phyloP scores from a whole-genome alignment of 1,140 invertebrate genomes.

The Proctacanthus coquilletti region DNA sequence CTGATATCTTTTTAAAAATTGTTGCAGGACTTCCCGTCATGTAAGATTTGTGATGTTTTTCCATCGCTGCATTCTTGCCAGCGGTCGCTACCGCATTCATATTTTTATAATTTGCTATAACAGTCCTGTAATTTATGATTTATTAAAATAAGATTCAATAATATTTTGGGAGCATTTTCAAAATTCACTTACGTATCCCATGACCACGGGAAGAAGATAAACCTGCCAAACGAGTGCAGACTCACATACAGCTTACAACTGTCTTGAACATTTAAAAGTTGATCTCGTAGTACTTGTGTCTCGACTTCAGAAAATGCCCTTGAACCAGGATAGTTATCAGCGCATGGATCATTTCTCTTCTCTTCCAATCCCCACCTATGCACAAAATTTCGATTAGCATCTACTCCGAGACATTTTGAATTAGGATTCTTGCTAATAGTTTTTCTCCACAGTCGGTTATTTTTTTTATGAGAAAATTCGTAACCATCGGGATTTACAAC shows the following conservation, averaged over 20 bases:
- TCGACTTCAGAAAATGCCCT: slow-evolving; percentile 57
- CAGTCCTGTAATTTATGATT: slow-evolving; percentile 9
- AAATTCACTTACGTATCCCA: slow-evolving; percentile 32
- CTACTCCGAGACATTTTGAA: slow-evolving; percentile 40
- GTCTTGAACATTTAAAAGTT: slow-evolving; percentile 32
- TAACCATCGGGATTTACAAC: slow-evolving; percentile 38
- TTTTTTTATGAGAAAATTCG: slow-evolving; percentile 19
- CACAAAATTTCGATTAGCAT: slow-evolving; percentile 50
- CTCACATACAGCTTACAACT: slow-evolving; percentile 48
- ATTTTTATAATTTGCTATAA: slow-evolving; percentile 26
- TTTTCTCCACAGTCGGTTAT: slow-evolving; percentile 39
- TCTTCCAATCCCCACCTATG: slow-evolving; percentile 49
- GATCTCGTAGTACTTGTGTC: slow-evolving; percentile 31
- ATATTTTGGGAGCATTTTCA: no score
- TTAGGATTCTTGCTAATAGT: slow-evolving; percentile 30
- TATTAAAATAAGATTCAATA: no score
- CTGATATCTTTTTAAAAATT: slow-evolving; percentile 35
- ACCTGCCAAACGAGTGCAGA: slow-evolving; percentile 50
- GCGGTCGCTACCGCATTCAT: slow-evolving; percentile 29
- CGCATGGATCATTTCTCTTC: slow-evolving; percentile 45
- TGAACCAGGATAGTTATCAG: slow-evolving; percentile 47
- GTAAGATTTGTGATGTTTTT: slow-evolving; percentile 35
- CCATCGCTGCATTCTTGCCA: slow-evolving; percentile 31
- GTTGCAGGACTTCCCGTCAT: slow-evolving; percentile 43
- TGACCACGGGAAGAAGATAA: slow-evolving; percentile 59